These are phyloP conservation scores for Porites lutea DNA, from an alignment of 64 coral and sea anemone species.

Conservation along the genomic window DNA sequence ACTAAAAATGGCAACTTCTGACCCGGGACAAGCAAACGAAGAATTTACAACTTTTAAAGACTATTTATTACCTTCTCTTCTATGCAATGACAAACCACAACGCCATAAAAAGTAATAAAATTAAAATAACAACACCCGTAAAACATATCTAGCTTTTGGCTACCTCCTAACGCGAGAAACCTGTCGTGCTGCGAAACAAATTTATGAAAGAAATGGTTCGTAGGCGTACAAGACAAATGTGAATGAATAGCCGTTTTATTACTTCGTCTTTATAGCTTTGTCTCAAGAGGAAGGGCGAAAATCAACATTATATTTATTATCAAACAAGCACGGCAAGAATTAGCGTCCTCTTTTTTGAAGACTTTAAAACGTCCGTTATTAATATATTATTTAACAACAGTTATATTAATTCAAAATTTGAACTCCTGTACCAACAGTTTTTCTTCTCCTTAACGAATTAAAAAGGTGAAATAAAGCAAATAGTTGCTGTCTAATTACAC, in stretches of 20 bases:
- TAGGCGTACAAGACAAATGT: slow-evolving; percentile 2
- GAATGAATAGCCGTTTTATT: slow-evolving; percentile 36
- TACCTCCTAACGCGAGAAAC: neutral
- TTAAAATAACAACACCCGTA: slow-evolving; percentile 10
- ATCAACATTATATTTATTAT: slow-evolving; percentile 4
- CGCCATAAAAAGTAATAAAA: slow-evolving; percentile 8
- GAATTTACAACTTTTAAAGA: too few relatives aligned
- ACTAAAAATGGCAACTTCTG: too few relatives aligned
- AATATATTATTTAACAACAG: neutral
- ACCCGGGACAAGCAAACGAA: too few relatives aligned
- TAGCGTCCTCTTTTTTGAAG: neutral
- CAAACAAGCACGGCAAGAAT: neutral
- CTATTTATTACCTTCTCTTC: neutral
- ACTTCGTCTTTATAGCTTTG: neutral
- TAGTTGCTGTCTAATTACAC: neutral
- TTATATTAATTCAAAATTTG: neutral
- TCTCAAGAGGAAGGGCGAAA: slow-evolving; percentile 9
- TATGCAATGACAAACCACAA: neutral
- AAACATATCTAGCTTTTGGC: slow-evolving; percentile 3
- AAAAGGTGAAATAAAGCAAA: slow-evolving; percentile 3
- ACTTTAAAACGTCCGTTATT: neutral
- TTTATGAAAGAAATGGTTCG: neutral
- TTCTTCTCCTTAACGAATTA: neutral
- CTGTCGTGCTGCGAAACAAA: slow-evolving; percentile 19
- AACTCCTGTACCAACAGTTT: neutral